These are phyloP conservation scores for Drosophila kikkawai DNA, from an alignment of 1,140 invertebrate genomes.

Conservation along the genomic window DNA sequence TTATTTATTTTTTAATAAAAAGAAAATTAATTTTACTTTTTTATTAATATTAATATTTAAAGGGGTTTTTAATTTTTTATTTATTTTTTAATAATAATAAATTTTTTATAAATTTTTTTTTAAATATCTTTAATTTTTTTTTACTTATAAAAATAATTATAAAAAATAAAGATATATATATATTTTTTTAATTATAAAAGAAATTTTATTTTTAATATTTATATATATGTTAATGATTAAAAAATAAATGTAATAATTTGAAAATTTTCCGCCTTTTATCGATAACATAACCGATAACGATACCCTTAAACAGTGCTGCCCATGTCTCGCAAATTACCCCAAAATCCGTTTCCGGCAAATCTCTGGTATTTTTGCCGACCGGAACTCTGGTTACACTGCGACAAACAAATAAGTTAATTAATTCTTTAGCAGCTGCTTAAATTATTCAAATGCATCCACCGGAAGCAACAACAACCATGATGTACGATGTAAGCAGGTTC, in stretches of 20 bases:
- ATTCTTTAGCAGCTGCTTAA: not conserved
- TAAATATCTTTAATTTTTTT: no score
- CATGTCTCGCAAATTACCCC: not conserved
- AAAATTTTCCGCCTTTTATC: not conserved
- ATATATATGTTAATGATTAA: no score
- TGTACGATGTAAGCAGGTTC: constrained; percentile 5
- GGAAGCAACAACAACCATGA: constrained; percentile 8
- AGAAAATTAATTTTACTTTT: no score
- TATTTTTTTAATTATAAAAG: no score
- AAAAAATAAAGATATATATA: no score
- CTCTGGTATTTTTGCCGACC: not conserved
- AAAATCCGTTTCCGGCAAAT: not conserved
- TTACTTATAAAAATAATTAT: no score
- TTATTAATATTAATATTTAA: no score
- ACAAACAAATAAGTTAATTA: constrained; percentile 19
- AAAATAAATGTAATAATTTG: not conserved
- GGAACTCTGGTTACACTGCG: not conserved
- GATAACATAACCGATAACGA: not conserved
- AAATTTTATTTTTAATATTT: no score
- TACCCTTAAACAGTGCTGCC: not conserved
- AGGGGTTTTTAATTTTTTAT: no score
- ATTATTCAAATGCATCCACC: constrained; percentile 13
- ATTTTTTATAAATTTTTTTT: no score
- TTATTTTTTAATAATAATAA: no score
- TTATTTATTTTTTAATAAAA: no score